These are phyloP conservation scores for Geotrupes spiniger DNA, from an alignment of 2,888 invertebrate species.

Conservation along the genomic window DNA sequence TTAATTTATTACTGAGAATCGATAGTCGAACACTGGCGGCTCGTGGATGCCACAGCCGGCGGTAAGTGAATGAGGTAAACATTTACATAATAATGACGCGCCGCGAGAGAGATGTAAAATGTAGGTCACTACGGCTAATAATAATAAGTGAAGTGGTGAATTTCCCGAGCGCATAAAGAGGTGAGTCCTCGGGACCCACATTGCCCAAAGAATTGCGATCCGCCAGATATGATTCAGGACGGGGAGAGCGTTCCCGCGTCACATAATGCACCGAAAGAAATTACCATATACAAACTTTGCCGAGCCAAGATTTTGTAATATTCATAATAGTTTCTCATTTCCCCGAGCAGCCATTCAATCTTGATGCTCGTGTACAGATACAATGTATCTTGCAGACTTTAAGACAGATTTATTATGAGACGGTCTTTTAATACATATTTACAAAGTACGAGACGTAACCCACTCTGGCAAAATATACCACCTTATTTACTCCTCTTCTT, in stretches of 20 bases:
- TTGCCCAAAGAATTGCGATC: constrained; percentile 37
- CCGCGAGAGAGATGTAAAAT: background rate
- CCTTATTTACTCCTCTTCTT: too few species aligned
- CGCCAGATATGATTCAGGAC: constrained; percentile 43
- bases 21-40: too few species aligned
- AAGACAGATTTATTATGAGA: constrained; percentile 18
- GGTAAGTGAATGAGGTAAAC: too few species aligned
- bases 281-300: constrained; percentile 40
- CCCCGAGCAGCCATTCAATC: constrained; percentile 37
- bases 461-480: constrained; percentile 7
- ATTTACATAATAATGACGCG: too few species aligned
- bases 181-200: constrained; percentile 14
- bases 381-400: constrained; percentile 13
- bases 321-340: constrained; percentile 45
- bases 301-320: constrained; percentile 39
- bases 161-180: constrained; percentile 18
- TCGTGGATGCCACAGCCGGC: too few species aligned
- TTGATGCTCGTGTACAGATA: constrained; percentile 22
- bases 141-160: constrained; percentile 18
- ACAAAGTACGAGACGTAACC: constrained; percentile 13
- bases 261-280: constrained; percentile 44
- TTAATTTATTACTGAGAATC: too few species aligned
- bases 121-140: constrained; percentile 19
- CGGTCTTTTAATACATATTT: constrained; percentile 14
- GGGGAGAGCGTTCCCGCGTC: constrained; percentile 34